Evolutionary conservation across 2,888 invertebrate genomes (phyloP).

Genomic region (Dyspetes luteomarginatus): DNA sequence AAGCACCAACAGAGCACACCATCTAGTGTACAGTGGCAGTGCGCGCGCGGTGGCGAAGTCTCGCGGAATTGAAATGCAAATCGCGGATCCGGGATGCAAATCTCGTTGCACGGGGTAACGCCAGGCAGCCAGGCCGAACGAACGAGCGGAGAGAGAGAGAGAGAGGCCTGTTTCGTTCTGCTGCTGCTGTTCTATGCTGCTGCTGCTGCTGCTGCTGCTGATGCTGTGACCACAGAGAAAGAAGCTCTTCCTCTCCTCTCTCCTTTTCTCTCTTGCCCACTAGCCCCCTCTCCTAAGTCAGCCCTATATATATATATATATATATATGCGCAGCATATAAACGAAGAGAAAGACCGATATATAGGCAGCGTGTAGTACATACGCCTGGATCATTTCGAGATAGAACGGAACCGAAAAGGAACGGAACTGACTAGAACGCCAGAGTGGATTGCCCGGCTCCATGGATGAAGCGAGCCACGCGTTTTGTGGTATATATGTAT

Average conservation of each 20-base stretch:
- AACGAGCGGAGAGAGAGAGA: slow-evolving; percentile 63
- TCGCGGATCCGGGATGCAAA: slow-evolving; percentile 82
- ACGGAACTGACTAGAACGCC: slow-evolving; percentile 72
- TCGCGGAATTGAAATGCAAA: slow-evolving; percentile 83
- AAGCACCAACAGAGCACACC: slow-evolving; percentile 49
- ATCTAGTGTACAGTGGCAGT: slow-evolving; percentile 47
- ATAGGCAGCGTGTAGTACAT: slow-evolving; percentile 45
- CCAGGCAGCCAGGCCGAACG: slow-evolving; percentile 71
- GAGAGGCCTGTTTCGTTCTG: slow-evolving; percentile 39
- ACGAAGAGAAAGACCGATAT: background rate
- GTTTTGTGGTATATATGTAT: slow-evolving; percentile 40
- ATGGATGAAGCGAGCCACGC: slow-evolving; percentile 50
- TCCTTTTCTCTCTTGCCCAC: slow-evolving; percentile 54
- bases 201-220: slow-evolving; percentile 47
- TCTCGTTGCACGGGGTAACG: slow-evolving; percentile 81
- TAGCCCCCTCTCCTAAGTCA: slow-evolving; percentile 1
- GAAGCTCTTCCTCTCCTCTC: slow-evolving; percentile 48
- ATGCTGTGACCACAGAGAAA: slow-evolving; percentile 57
- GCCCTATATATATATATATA: slow-evolving; percentile 13
- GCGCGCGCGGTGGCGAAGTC: slow-evolving; percentile 74
- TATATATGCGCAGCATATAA: slow-evolving; percentile 9
- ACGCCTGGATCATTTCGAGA: slow-evolving; percentile 73
- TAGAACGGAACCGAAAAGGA: slow-evolving; percentile 72
- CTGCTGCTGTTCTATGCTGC: slow-evolving; percentile 45
- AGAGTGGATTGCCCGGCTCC: slow-evolving; percentile 70